These are phyloP conservation scores for Acrobasis consociella DNA, from an alignment of 2,888 invertebrate species.

Conservation along the genomic window DNA sequence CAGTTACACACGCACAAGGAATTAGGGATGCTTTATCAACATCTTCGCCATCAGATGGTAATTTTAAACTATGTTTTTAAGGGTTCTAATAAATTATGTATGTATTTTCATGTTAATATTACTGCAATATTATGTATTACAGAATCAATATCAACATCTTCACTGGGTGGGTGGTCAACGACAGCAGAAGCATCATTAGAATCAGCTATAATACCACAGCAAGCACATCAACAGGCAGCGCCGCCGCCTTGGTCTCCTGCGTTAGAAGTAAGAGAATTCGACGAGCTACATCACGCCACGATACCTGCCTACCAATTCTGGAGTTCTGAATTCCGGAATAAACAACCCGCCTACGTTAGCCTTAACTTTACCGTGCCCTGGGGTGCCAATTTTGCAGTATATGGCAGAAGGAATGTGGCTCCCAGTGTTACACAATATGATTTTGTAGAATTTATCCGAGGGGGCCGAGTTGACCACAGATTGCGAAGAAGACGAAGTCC, in stretches of 20 bases:
- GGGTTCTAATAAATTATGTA: not conserved
- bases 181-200: constrained; percentile 81
- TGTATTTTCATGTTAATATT: not conserved
- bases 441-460: constrained; percentile 96
- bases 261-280: constrained; percentile 92
- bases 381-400: constrained; percentile 97
- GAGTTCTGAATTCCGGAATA: constrained; percentile 96
- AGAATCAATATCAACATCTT: constrained; percentile 86
- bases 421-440: constrained; percentile 99
- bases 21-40: constrained; percentile 87
- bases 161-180: constrained; percentile 75
- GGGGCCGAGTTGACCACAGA: constrained; percentile 90
- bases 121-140: constrained; percentile 39
- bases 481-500: constrained; percentile 82
- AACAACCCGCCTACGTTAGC: constrained; percentile 93
- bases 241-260: constrained; percentile 90
- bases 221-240: constrained; percentile 86
- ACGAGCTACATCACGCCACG: constrained; percentile 91
- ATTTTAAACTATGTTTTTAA: constrained; percentile 10
- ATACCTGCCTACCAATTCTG: constrained; percentile 96
- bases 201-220: constrained; percentile 84
- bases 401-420: constrained; percentile 96
- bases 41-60: constrained; percentile 77
- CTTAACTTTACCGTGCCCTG: constrained; percentile 95
- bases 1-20: constrained; percentile 93